Base-by-base conservation (phyloP, 2,113 vertebrate genomes). In the Hippocampus mohnikei region DNA sequence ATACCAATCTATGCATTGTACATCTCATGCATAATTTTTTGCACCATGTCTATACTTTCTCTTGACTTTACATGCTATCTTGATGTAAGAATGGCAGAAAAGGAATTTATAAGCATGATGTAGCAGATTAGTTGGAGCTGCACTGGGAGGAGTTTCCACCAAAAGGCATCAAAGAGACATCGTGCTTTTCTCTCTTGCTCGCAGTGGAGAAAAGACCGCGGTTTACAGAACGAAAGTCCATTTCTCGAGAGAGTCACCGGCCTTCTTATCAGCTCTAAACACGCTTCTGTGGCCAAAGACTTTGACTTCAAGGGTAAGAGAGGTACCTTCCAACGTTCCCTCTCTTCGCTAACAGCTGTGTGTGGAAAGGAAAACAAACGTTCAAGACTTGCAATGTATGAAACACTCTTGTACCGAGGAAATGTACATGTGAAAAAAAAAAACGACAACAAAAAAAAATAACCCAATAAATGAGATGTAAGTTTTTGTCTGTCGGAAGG, bases 1-100 rank as follows among this genome's bases (percentile, higher is more conserved):
- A 89, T 80, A 85, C 75, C 75, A 82, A 90, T 87, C 90, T 91
- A 91, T 91, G 88, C 90, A 90, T 90, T 89, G 69, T 76, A 82
- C 63, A 61, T 80, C 46, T 85, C 81, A 82, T 78, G 81, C 76
- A 79, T 87, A 85, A 75, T 58, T 85, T 37, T 60, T 88, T 88
- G 86, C 86, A 88, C 85, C 87, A 87, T 84, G 73, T 74, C 56
- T 18, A 75, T 48, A 84, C 72, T 48, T 81, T 82, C 50, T 69
- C 69, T 86, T 70, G 70, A 81, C 70, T 87, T 60, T 21, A 80
- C 76, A 69, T 59, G 67, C 68, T 53, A 64, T 73, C 55, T 65
- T 70, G 25, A 69, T 77, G 66, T 3, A 46, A 46, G 1, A 40
- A 68, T 79, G 66, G 29, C 40, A 66, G 64, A 23, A 66, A 66